Percentiles rank a stretch among this genome's conserved stretches.
Evolutionary conservation across 2,113 vertebrate genomes (phyloP).

Genomic region (Notarius lentiginosus): DNA sequence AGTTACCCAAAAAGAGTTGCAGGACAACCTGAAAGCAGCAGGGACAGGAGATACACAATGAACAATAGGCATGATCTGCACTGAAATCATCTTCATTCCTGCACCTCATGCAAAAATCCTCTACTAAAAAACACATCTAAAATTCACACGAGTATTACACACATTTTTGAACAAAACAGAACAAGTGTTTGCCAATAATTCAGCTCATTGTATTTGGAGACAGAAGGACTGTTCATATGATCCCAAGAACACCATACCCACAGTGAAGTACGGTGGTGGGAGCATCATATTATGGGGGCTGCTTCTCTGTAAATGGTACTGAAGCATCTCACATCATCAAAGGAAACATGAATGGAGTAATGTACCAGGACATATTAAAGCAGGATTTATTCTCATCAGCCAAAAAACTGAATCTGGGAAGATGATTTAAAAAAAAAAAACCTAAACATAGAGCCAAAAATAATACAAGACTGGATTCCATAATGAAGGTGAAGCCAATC

Average conservation of each 20-base stretch:
- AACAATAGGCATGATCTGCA: no score
- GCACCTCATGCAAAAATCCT: no score
- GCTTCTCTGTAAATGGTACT: background rate
- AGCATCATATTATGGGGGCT: background rate
- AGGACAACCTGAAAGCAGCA: no score
- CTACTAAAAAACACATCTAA: background rate
- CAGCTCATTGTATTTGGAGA: background rate
- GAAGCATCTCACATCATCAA: background rate
- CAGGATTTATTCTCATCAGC: background rate
- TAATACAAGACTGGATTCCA: background rate
- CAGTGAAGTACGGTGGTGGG: background rate
- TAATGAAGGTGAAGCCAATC: background rate
- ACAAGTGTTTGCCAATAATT: background rate
- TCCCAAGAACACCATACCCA: background rate
- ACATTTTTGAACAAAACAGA: background rate
- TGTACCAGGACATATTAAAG: background rate
- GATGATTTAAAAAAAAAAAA: background rate
- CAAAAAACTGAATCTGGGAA: background rate
- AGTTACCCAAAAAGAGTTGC: no score
- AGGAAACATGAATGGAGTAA: background rate
- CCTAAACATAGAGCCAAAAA: background rate
- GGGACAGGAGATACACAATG: no score
- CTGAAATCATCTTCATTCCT: no score
- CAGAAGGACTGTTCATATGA: background rate
- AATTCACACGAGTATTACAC: background rate